A percentile compares a stretch with the other conserved stretches of the same genome.
phyloP scores from a whole-genome alignment of 2,888 invertebrate genomes.

The Lampropteryx suffumata region DNA sequence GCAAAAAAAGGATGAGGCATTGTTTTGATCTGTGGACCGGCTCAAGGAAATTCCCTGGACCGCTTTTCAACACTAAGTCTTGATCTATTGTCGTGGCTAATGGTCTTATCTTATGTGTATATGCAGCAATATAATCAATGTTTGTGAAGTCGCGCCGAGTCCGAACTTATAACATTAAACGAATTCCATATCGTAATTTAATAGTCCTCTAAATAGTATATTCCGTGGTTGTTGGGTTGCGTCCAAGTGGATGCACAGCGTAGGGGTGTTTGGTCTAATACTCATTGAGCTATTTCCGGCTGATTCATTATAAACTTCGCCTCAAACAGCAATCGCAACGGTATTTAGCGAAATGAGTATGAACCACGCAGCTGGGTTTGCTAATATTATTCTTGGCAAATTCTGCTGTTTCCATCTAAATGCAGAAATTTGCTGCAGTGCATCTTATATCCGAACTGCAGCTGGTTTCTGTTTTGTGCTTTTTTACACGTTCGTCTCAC shows the following conservation, averaged over 20 bases:
- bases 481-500: conserved; percentile 59
- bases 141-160: conserved; percentile 32
- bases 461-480: conserved; percentile 44
- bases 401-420: conserved; percentile 13
- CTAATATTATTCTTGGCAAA: conserved; percentile 14
- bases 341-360: conserved; percentile 47
- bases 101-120: not conserved
- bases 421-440: conserved; percentile 44
- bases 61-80: not conserved
- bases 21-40: not conserved
- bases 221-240: conserved; percentile 67
- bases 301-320: conserved; percentile 24
- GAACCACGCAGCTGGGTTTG: conserved; percentile 26
- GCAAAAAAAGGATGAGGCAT: not conserved
- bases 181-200: conserved; percentile 34
- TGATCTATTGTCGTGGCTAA: not conserved
- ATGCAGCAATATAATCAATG: conserved; percentile 26
- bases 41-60: not conserved
- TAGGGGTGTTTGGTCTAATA: conserved; percentile 60
- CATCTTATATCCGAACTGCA: conserved; percentile 39
- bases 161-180: conserved; percentile 26
- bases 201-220: conserved; percentile 37
- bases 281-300: conserved; percentile 55
- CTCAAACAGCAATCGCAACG: conserved; percentile 10
- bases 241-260: conserved; percentile 73